These are phyloP conservation scores for Carapus acus DNA, from an alignment of 2,797 vertebrate species.

Conservation along the genomic window DNA sequence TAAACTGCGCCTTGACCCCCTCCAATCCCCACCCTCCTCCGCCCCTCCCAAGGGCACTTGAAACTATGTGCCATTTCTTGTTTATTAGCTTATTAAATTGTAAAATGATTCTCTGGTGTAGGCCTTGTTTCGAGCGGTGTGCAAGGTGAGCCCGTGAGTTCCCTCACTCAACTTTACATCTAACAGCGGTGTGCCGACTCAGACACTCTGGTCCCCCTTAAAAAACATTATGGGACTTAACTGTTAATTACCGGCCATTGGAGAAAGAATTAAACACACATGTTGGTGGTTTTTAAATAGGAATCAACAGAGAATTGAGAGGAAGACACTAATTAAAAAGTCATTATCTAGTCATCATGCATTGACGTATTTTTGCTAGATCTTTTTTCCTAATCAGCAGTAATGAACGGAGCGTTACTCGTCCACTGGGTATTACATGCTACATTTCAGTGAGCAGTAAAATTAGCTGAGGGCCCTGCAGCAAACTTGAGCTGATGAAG, in stretches of 20 bases:
- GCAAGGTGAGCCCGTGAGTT: slow-evolving; percentile 37
- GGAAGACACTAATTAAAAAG: slow-evolving; percentile 64
- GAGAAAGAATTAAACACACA: slow-evolving; percentile 45
- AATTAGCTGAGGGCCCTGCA: slow-evolving; percentile 54
- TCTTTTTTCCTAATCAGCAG: slow-evolving; percentile 61
- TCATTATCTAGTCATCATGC: slow-evolving; percentile 67
- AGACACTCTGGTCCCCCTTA: slow-evolving; percentile 45
- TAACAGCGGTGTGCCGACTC: slow-evolving; percentile 44
- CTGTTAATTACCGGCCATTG: slow-evolving; percentile 43
- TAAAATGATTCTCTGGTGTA: slow-evolving; percentile 52
- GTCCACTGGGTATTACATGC: slow-evolving; percentile 63
- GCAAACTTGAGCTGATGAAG: slow-evolving; percentile 55
- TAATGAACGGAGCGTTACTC: slow-evolving; percentile 59
- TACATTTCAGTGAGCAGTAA: slow-evolving; percentile 63
- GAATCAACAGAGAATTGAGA: slow-evolving; percentile 50
- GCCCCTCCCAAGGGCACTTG: slow-evolving; percentile 55
- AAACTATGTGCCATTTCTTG: slow-evolving; percentile 57
- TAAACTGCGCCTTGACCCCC: slow-evolving; percentile 56
- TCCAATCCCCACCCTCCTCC: too few species aligned
- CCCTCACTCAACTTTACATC: slow-evolving; percentile 57
- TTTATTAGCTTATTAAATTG: slow-evolving; percentile 69
- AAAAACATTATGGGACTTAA: slow-evolving; percentile 50
- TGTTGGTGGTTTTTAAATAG: slow-evolving; percentile 37
- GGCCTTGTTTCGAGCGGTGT: slow-evolving; percentile 46
- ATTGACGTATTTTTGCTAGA: slow-evolving; percentile 67